Conservation (phyloP, 2,888 invertebrate genomes). For the Limnephilus marmoratus region DNA sequence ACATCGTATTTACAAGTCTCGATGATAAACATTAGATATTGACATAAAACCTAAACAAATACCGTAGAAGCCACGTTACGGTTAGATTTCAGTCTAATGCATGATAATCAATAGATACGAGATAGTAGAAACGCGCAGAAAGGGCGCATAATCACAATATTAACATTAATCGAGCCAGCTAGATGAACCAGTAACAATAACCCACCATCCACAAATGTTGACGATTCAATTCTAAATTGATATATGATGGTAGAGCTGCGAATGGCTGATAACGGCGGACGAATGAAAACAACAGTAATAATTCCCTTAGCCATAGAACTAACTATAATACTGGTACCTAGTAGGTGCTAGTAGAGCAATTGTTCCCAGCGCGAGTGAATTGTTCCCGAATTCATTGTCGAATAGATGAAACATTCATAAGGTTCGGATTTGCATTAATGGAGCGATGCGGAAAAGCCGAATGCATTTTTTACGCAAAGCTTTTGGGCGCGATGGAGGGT, state of each 20-base stretch:
- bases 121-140: background rate
- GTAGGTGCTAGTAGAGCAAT: slow-evolving; percentile 47
- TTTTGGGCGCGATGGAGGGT: background rate
- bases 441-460: slow-evolving; percentile 47
- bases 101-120: background rate
- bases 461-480: background rate
- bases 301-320: background rate
- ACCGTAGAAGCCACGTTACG: background rate
- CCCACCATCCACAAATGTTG: slow-evolving; percentile 11
- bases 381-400: slow-evolving; percentile 58
- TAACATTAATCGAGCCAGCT: background rate
- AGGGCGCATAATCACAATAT: background rate
- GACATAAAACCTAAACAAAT: background rate
- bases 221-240: slow-evolving; percentile 31
- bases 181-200: background rate
- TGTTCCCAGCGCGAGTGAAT: slow-evolving; percentile 50
- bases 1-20: background rate
- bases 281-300: slow-evolving; percentile 57
- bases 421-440: slow-evolving; percentile 48
- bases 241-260: slow-evolving; percentile 47
- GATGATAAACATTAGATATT: background rate
- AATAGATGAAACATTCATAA: slow-evolving; percentile 63
- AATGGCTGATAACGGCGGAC: slow-evolving; percentile 59
- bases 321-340: background rate
- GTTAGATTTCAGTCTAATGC: background rate